phyloP scores from a whole-genome alignment of 2,113 vertebrate species.

The Anguilla japonica region DNA sequence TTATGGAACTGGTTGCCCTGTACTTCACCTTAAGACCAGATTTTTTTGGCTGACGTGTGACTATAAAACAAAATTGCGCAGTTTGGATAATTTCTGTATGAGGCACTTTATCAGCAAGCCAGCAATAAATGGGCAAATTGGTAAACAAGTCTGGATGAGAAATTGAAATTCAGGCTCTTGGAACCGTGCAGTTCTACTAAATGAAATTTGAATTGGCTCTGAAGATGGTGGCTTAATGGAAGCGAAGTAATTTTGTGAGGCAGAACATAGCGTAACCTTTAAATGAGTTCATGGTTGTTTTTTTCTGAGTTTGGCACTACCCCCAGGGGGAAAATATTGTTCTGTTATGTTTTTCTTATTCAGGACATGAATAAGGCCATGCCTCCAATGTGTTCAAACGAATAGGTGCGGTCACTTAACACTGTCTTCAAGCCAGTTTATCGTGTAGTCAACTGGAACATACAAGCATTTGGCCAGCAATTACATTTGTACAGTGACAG shows the following conservation, averaged over 20 bases:
- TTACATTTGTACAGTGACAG: background rate
- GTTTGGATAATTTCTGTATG: background rate
- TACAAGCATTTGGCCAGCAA: background rate
- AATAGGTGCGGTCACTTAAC: background rate
- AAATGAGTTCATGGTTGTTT: background rate
- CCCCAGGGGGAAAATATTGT: background rate
- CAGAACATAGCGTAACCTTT: background rate
- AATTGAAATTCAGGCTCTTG: background rate
- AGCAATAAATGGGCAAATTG: background rate
- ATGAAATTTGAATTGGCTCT: background rate
- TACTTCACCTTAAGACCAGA: too few relatives aligned
- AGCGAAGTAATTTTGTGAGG: background rate
- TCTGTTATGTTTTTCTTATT: background rate
- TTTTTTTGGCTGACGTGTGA: too few relatives aligned
- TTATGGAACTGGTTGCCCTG: too few relatives aligned
- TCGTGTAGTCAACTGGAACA: background rate
- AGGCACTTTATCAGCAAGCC: background rate
- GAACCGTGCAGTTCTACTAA: background rate
- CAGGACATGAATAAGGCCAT: background rate
- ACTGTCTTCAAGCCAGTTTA: background rate
- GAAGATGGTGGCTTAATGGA: background rate
- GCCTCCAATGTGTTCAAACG: background rate
- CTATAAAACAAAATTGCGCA: background rate
- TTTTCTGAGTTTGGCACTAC: background rate
- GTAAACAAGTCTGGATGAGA: background rate